phyloP scores from a whole-genome alignment of 1,140 invertebrate genomes.

The Drosophila kepulauana region DNA sequence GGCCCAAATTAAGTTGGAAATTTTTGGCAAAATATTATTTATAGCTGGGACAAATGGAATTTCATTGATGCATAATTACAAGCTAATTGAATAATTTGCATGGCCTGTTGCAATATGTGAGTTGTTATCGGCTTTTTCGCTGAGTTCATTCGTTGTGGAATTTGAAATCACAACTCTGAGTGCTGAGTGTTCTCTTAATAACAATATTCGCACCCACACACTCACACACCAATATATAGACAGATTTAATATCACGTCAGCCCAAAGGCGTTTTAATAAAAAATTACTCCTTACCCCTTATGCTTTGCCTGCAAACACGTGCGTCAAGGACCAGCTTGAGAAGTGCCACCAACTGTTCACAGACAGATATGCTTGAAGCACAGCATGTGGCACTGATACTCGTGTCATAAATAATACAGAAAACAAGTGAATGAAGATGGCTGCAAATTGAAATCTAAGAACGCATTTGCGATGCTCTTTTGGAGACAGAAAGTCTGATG shows the following conservation, averaged over 20 bases:
- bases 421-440: conserved; percentile 23
- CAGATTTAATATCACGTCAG: conserved; percentile 34
- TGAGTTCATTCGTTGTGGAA: neutral
- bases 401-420: conserved; percentile 48
- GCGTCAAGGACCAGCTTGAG: conserved; percentile 27
- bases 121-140: conserved; percentile 11
- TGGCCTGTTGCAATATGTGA: neutral
- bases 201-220: neutral
- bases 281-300: neutral
- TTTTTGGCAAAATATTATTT: conserved; percentile 39
- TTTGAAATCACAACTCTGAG: neutral
- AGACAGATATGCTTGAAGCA: conserved; percentile 16
- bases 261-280: conserved; percentile 37
- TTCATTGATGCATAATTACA: conserved; percentile 35
- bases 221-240: neutral
- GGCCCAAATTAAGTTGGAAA: conserved; percentile 36
- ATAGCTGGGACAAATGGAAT: conserved; percentile 1
- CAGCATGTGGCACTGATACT: conserved; percentile 48
- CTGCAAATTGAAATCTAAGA: conserved; percentile 3
- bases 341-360: conserved; percentile 28
- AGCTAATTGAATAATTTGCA: conserved; percentile 47
- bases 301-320: conserved; percentile 23
- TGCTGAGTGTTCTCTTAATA: neutral
- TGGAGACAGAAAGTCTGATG: neutral
- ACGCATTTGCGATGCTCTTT: conserved; percentile 1